Evolutionary conservation across 2,888 invertebrate species (phyloP).

Genomic region (Chloromyia formosa): DNA sequence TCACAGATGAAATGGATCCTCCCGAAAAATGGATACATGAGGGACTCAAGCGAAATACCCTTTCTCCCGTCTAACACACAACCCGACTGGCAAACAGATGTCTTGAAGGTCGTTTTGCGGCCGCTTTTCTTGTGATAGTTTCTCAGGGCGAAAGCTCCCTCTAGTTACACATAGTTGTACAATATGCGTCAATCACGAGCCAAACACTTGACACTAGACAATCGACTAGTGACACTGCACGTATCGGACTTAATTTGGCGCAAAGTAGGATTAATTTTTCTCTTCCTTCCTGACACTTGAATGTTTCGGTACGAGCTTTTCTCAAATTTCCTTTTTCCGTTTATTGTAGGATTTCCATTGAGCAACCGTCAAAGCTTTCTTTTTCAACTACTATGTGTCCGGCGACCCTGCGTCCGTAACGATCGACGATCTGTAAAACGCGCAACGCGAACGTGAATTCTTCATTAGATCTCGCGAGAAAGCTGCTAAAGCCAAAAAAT

Average conservation of each 20-base stretch:
- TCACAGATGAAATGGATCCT: not conserved
- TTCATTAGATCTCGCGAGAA: constrained; percentile 31
- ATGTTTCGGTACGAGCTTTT: constrained; percentile 19
- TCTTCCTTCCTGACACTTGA: constrained; percentile 18
- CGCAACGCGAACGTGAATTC: constrained; percentile 24
- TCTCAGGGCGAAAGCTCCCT: constrained; percentile 52
- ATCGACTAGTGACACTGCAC: constrained; percentile 16
- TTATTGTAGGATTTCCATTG: not conserved
- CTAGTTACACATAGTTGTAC: constrained; percentile 43
- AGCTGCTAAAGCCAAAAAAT: constrained; percentile 27
- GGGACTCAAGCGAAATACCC: constrained; percentile 13
- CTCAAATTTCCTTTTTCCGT: not conserved
- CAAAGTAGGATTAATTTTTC: not conserved
- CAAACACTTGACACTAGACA: constrained; percentile 17
- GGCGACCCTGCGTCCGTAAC: not conserved
- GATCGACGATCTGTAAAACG: not conserved
- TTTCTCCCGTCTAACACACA: constrained; percentile 18
- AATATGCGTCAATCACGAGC: constrained; percentile 50
- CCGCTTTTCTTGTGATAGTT: constrained; percentile 16
- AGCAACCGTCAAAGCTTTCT: not conserved
- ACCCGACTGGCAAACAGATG: constrained; percentile 27
- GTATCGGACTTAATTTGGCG: constrained; percentile 6
- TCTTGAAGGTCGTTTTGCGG: constrained; percentile 42
- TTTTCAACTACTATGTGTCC: not conserved
- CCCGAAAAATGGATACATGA: not conserved